Evolutionary conservation across 2,888 invertebrate species (phyloP), one percentile per base, ranked within the genome.

Genomic region (Drosophila picticornis): DNA sequence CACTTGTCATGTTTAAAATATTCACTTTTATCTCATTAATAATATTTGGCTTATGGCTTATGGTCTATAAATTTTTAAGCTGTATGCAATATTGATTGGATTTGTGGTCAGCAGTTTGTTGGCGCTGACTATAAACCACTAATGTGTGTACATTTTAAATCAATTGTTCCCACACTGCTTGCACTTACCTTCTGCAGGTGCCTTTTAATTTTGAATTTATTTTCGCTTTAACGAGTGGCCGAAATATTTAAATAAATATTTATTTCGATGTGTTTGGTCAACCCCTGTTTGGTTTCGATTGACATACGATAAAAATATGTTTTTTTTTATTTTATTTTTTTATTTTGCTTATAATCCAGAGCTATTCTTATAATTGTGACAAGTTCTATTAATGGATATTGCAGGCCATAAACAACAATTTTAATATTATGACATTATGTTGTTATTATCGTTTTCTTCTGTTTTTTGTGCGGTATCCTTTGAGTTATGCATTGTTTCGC

Each of bases 401-500:
- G 72, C 72, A 31, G 40, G 61, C 60, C 67, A 78, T 81, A 81
- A 80, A 79, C 68, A 73, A 72, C 66, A 70, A 72, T 73, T 72
- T 75, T 72, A 77, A 66, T 70, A 81, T 72, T 78, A 71, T 71
- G 61, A 59, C 57, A 51, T 69, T 68, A 38, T 75, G 53, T 58
- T 51, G 38, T n/a, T 36, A 56, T 51, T 71, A 58, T 62, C 68
- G 29, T 48, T 0, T 4, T 11, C 0, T 51, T 40, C n/a, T 59
- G 22, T 36, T 61, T 53, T 67, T 66, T 55, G 55, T 59, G 52
- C 25, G 31, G 16, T 55, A 63, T 62, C 31, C 75, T 83, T 80
- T 88, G 86, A 88, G 82, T 86, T 88, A 85, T 88, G 85, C 72
- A 79, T 85, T 85, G 82, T 86, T 86, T 84, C 84, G 86, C 85